Base-by-base conservation (phyloP, 2,797 vertebrate genomes). In the Bovichtus diacanthus region DNA sequence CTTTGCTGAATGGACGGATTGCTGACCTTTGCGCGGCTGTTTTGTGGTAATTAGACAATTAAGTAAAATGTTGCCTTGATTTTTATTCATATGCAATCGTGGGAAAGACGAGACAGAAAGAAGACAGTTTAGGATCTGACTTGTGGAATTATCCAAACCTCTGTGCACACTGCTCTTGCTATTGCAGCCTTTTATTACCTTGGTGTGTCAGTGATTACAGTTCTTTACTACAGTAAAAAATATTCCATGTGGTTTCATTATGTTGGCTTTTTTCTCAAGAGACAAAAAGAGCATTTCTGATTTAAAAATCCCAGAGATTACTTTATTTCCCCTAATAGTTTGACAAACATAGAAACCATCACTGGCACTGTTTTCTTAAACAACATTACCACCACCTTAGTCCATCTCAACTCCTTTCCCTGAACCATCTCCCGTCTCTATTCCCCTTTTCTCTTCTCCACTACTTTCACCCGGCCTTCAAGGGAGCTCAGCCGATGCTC, bases 361-460 rank as follows among this genome's bases (percentile, higher is more conserved):
- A 83, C 13, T 23, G 69, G 72, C 61, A 51, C 46, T 23, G 46
- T 74, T 74, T 73, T 67, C 60, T 59, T 41, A 39, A 31, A 55
- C 21, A 23, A 46, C 61, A 59, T 47, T 38, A 58, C 68, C 68
- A 64, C 60, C 76, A 73, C 67, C 62, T 59, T 36, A 66, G 50
- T 79, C 86, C 83, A 74, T 78, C 38, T 71, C 16, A 31, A 38
- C 27, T 51, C 39, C 27, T 58, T 16, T 34, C 18, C 47, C 47
- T 61, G 25, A 46, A 43, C 34, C 59, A 16, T 46, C 10, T 19
- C 47, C 6, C 9, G 21, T 46, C 51, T 60, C 77, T 93, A 87
- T 7, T 93, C 87, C 19, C 62, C 85, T 90, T 88, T 93, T 78
- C 76, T 93, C 69, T 87, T 92, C 83, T 95, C 95, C 9, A 95